Base-by-base conservation (phyloP, 2,797 vertebrate species). In the Dromococcyx pavoninus region DNA sequence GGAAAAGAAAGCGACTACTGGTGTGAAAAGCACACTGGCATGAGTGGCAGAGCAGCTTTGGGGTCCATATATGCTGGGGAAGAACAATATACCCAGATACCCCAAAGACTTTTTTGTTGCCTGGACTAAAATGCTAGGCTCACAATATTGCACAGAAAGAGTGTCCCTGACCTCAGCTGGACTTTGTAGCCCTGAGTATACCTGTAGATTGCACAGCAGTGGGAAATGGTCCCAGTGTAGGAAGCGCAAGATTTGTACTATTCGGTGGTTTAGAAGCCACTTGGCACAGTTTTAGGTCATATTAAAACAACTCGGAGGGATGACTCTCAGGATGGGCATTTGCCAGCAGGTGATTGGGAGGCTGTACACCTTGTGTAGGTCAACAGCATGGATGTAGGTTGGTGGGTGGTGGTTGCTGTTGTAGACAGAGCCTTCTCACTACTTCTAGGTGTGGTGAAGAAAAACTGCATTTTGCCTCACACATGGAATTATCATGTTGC, bases 291-390 rank as follows among this genome's bases (percentile, higher is more conserved):
- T 86, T 77, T 35, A 46, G 41, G 13, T 12, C 11, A 13, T 11
- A 6, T 51, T 66, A 62, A 65, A 91, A 28, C 6, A 91, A 11
- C 57, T 48, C 14, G 57, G 21, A 69, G 15, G 7, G 3, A 4
- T 46, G 44, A 11, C 4, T 84, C 5, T 1, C 81, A 39, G 17
- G 50, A 18, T 16, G 4, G 17, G 11, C 3, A 14, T 17, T 84
- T 17, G 5, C 5, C 27, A 61, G 43, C 18, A 71, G 22, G 15
- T 2, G 2, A 5, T 12, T 0, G 0, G 10, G 46, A 60, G 5
- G 5, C 18, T 74, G 32, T 50, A 8, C 2, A 4, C 14, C 32
- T 74, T 0, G 0, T 18, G 13, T 62, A 15, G 14, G 39, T 77
- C 44, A 57, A 13, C 8, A 72, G 18, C 24, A 27, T 0, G 1